Evolutionary conservation across 2,888 invertebrate species (phyloP).

Genomic region (Caenorhabditis sp.): DNA sequence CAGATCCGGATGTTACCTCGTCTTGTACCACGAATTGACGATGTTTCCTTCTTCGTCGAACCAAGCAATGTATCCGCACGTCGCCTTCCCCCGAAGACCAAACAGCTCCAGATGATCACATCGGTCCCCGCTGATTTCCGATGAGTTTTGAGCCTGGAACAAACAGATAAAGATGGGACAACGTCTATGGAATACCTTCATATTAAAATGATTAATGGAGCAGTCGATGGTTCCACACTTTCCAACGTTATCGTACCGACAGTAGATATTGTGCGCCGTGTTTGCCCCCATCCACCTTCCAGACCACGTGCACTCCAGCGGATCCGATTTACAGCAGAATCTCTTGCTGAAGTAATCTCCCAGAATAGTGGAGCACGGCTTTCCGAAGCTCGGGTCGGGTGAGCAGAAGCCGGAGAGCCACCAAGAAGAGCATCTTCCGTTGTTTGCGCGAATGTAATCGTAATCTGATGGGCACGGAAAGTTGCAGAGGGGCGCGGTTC

Average conservation of each 20-base stretch:
- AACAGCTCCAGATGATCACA: conserved; percentile 73
- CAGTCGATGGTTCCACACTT: conserved; percentile 72
- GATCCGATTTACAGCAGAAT: conserved; percentile 77
- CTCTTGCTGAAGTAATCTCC: conserved; percentile 73
- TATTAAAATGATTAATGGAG: conserved; percentile 71
- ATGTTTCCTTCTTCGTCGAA: conserved; percentile 69
- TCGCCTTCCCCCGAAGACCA: conserved; percentile 72
- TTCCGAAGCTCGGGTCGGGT: conserved; percentile 75
- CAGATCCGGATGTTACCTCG: conserved; percentile 59
- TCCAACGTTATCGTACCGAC: conserved; percentile 72
- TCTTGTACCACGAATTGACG: conserved; percentile 77
- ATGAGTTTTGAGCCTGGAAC: conserved; percentile 64
- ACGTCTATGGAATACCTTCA: conserved; percentile 25
- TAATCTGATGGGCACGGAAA: conserved; percentile 75
- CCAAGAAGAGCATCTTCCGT: conserved; percentile 72
- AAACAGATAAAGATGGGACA: not conserved
- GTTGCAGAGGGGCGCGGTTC: conserved; percentile 76
- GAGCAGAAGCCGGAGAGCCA: conserved; percentile 73
- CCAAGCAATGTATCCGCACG: conserved; percentile 77
- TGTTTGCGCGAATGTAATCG: conserved; percentile 73
- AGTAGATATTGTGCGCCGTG: conserved; percentile 75
- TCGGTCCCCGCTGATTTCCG: conserved; percentile 57
- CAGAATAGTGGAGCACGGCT: conserved; percentile 74
- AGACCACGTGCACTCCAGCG: conserved; percentile 74
- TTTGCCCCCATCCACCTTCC: conserved; percentile 78